A percentile compares a stretch with the other conserved stretches of the same genome.
These are phyloP conservation scores for Antheraea assamensis DNA, from an alignment of 2,888 invertebrate genomes.

Conservation along the genomic window DNA sequence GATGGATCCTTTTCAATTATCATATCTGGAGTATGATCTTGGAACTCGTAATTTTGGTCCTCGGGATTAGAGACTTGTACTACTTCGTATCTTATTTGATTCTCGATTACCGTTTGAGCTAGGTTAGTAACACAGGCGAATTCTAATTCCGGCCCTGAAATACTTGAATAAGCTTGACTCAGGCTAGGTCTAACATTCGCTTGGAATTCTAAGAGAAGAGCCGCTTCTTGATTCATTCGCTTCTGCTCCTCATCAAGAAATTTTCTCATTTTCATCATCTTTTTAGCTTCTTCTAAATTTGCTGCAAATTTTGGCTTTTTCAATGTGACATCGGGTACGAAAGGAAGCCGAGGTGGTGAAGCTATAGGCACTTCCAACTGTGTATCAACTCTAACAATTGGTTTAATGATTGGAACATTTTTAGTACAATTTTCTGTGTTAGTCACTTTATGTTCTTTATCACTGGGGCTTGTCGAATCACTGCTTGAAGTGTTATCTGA, in stretches of 20 bases:
- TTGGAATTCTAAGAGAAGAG: slow-evolving; percentile 73
- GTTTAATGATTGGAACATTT: slow-evolving; percentile 39
- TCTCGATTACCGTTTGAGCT: slow-evolving; percentile 22
- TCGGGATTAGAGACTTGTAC: slow-evolving; percentile 3
- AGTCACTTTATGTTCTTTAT: slow-evolving; percentile 61
- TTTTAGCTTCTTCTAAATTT: slow-evolving; percentile 85
- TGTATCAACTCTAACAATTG: slow-evolving; percentile 64
- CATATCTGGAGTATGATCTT: slow-evolving; percentile 22
- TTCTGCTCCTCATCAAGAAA: slow-evolving; percentile 84
- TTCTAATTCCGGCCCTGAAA: slow-evolving; percentile 76
- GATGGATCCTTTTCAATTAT: slow-evolving; percentile 6
- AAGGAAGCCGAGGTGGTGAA: slow-evolving; percentile 64
- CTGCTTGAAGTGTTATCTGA: slow-evolving; percentile 72
- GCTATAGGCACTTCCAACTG: slow-evolving; percentile 65
- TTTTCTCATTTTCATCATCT: slow-evolving; percentile 85
- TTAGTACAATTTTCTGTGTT: slow-evolving; percentile 42
- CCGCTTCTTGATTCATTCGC: slow-evolving; percentile 77
- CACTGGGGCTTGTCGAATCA: slow-evolving; percentile 78
- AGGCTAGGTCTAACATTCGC: slow-evolving; percentile 75
- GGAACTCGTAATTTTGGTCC: slow-evolving; percentile 6
- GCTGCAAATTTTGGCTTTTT: slow-evolving; percentile 87
- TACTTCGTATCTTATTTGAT: slow-evolving; percentile 24
- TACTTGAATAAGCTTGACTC: slow-evolving; percentile 75
- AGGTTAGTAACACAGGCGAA: slow-evolving; percentile 63
- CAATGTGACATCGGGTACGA: slow-evolving; percentile 75